Evolutionary conservation across 1,140 invertebrate genomes (phyloP).

Genomic region (Hermetia illucens): DNA sequence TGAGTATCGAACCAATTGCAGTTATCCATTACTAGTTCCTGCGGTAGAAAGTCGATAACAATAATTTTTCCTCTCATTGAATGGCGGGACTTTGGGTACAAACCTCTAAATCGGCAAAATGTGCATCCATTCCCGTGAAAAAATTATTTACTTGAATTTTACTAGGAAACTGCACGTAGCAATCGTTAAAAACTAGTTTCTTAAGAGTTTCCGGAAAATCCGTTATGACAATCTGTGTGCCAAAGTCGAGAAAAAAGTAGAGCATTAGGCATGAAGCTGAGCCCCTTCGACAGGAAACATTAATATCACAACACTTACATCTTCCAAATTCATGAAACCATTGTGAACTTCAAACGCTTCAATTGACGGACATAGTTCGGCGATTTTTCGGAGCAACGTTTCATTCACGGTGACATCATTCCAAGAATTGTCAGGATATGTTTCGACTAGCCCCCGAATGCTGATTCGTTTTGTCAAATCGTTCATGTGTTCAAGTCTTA

Average conservation of each 20-base stretch:
- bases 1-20: slow-evolving; percentile 58
- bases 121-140: slow-evolving; percentile 40
- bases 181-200: slow-evolving; percentile 38
- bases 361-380: slow-evolving; percentile 22
- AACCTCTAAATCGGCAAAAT: slow-evolving; percentile 41
- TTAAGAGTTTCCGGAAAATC: slow-evolving; percentile 41
- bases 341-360: slow-evolving; percentile 35
- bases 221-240: slow-evolving; percentile 32
- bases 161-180: slow-evolving; percentile 32
- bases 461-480: slow-evolving; percentile 32
- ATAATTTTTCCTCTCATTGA: background rate
- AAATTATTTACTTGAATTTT: slow-evolving; percentile 35
- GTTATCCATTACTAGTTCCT: slow-evolving; percentile 47
- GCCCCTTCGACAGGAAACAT: background rate
- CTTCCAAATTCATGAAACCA: slow-evolving; percentile 32
- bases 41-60: slow-evolving; percentile 13
- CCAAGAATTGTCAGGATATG: slow-evolving; percentile 6
- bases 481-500: slow-evolving; percentile 31
- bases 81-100: slow-evolving; percentile 7
- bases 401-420: slow-evolving; percentile 11
- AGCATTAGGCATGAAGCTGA: background rate
- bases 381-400: slow-evolving; percentile 23
- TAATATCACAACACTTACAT: slow-evolving; percentile 19
- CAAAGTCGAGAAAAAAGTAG: slow-evolving; percentile 5
- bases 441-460: slow-evolving; percentile 19